Evolutionary conservation across 2,113 vertebrate species (phyloP), one percentile per base, ranked within the genome.

Genomic region (Cyprinodon tularosa): DNA sequence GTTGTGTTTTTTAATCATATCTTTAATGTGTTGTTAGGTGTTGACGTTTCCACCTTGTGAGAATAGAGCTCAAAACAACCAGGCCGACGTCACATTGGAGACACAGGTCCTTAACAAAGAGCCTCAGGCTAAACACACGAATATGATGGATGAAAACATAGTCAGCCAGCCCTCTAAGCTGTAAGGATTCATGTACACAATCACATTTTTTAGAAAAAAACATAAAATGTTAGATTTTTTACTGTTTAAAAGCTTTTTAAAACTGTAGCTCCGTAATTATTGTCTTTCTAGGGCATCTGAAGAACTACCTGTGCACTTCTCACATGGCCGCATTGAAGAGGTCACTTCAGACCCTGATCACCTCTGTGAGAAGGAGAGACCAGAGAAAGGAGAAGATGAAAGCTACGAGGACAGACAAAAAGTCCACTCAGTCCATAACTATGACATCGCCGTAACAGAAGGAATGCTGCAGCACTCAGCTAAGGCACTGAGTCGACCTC

Each of bases 401-500:
- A 39, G 57, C 37, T 44, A 47, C 13, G 22, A 63, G 1, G 63
- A 74, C 10, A 36, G 17, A 62, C n/a, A 68, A 20, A 17, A 48
- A 2, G 9, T 14, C 29, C 37, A 69, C 63, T 88, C 80, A 2
- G 13, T 88, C 76, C 78, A 62, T 48, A 88, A 89, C 80, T 85
- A 81, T 4, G 20, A 22, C 20, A 76, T 87, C 15, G 62, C 64
- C 1, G 81, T 88, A 20, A 89, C 88, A 4, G 87, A 92, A 68
- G 78, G 88, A n/a, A 70, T 29, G 66, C 76, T 90, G 74, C 86
- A 90, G 60, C 79, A n/a, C 29, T 82, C 85, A 3, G 88, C 90
- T 0, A 90, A 93, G 65, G 81, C 82, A 0, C 74, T 89, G 72
- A 91, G 84, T 71, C 44, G 79, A n/a, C 47, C 74, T 45, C 83